Base-by-base conservation (phyloP, 2,888 invertebrate species). In the Caenorhabditis doughertyi region DNA sequence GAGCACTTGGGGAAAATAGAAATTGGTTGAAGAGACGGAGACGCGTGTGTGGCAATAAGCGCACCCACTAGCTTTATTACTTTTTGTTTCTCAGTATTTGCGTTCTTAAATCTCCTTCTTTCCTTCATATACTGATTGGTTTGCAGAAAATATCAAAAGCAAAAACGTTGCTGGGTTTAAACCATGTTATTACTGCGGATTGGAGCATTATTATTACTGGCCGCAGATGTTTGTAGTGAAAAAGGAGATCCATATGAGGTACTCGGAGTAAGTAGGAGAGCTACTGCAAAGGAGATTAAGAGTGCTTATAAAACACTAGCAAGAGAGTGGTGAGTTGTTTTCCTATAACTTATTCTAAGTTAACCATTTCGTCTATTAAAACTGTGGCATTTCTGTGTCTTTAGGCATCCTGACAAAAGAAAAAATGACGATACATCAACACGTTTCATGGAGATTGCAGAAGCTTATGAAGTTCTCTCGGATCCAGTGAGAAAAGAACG, bases 301-400 rank as follows among this genome's bases (percentile, higher is more conserved):
- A 95, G 95, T 92, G 95, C 96, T 3, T 97, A 97, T 92, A 96
- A 95, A 92, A 95, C 95, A 92, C 93, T 96, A 85, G 97, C 95
- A 21, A 96, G 96, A 93, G 95, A 96, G 94, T 97, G 96, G 96
- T 96, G 18, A 51, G n/a, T 25, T 23, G 18, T 49, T 49, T 49
- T 49, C 11, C 23, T 21, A 49, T 3, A 21, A 49, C 18, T 49
- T 3, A 49, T 49, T 32, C 47, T 21, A 44, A 58, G 58, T 16
- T n/a, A n/a, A n/a, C n/a, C n/a, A n/a, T n/a, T n/a, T n/a, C n/a
- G n/a, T n/a, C n/a, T n/a, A n/a, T n/a, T n/a, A n/a, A n/a, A n/a
- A n/a, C n/a, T n/a, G n/a, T n/a, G n/a, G n/a, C n/a, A n/a, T 39
- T 16, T 35, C n/a, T n/a, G 21, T 81, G n/a, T n/a, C n/a, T 85